These are phyloP conservation scores for roundworm (Caenorhabditis elegans) DNA, from an alignment of 1,140 invertebrate species.

Conservation along the genomic window DNA sequence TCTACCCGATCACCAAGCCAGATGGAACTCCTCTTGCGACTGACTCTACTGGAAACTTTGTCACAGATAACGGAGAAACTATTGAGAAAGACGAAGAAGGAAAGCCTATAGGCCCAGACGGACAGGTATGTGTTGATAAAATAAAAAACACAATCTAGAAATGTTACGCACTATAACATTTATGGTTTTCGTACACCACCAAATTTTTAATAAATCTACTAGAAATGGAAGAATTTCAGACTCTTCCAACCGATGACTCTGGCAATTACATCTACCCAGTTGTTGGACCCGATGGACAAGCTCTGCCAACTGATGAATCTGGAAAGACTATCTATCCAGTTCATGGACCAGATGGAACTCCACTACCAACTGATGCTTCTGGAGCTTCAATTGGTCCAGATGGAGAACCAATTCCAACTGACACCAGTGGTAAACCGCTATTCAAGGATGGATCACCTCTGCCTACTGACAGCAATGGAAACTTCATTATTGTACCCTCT, in stretches of 20 bases:
- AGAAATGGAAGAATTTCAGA: no score
- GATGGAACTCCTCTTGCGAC: conserved; percentile 44
- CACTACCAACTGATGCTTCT: conserved; percentile 7
- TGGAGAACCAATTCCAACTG: conserved; percentile 19
- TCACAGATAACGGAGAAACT: neutral
- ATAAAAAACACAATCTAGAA: no score
- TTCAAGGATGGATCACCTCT: conserved; percentile 26
- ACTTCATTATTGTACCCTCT: neutral
- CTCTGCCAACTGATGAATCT: conserved; percentile 22
- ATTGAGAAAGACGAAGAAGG: conserved; percentile 36
- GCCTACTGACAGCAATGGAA: neutral
- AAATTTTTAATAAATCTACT: no score
- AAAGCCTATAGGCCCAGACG: conserved; percentile 42
- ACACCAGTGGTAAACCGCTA: conserved; percentile 4
- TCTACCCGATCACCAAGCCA: conserved; percentile 33
- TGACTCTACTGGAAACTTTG: neutral
- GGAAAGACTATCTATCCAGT: neutral
- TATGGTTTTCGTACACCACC: no score
- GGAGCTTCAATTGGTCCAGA: conserved; percentile 34
- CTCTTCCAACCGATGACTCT: conserved; percentile 50
- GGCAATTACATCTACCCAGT: conserved; percentile 5
- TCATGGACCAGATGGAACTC: conserved; percentile 20
- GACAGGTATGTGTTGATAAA: no score
- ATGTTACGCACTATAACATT: no score
- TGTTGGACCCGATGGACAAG: neutral